These are phyloP conservation scores for Molanna angustata DNA, from an alignment of 2,888 invertebrate genomes.

Conservation along the genomic window DNA sequence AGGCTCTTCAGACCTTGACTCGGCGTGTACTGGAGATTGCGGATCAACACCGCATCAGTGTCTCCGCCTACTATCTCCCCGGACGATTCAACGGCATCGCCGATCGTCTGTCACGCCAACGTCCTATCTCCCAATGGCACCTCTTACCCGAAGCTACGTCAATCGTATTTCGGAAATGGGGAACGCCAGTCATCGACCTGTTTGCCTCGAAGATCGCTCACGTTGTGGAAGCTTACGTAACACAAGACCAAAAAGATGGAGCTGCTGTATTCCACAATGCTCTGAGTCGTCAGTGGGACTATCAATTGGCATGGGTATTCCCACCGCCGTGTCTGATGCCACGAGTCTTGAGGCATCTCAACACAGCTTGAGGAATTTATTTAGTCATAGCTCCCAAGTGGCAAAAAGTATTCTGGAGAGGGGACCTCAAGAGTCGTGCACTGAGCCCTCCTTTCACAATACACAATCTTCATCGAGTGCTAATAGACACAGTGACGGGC, in stretches of 20 bases:
- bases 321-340: too few relatives aligned
- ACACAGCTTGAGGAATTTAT: too few relatives aligned
- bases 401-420: too few relatives aligned
- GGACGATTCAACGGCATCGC: too few relatives aligned
- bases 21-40: conserved; percentile 20
- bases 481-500: too few relatives aligned
- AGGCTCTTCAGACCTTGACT: neutral
- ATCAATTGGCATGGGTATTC: too few relatives aligned
- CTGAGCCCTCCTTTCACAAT: conserved; percentile 28
- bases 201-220: conserved; percentile 2
- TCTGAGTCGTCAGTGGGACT: too few relatives aligned
- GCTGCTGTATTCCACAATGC: conserved; percentile 17
- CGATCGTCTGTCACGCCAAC: too few relatives aligned
- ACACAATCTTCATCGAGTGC: too few relatives aligned
- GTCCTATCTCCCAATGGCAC: conserved; percentile 17
- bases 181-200: conserved; percentile 12
- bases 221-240: neutral
- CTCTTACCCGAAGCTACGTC: conserved; percentile 13
- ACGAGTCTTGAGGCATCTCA: too few relatives aligned
- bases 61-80: too few relatives aligned
- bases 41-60: conserved; percentile 24
- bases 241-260: neutral
- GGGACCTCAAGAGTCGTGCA: conserved; percentile 35
- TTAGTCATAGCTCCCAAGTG: conserved; percentile 32
- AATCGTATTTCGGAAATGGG: conserved; percentile 28